These are phyloP conservation scores for Hydrozoanthus tunicans DNA, from an alignment of 64 coral and sea anemone species.

Conservation along the genomic window DNA sequence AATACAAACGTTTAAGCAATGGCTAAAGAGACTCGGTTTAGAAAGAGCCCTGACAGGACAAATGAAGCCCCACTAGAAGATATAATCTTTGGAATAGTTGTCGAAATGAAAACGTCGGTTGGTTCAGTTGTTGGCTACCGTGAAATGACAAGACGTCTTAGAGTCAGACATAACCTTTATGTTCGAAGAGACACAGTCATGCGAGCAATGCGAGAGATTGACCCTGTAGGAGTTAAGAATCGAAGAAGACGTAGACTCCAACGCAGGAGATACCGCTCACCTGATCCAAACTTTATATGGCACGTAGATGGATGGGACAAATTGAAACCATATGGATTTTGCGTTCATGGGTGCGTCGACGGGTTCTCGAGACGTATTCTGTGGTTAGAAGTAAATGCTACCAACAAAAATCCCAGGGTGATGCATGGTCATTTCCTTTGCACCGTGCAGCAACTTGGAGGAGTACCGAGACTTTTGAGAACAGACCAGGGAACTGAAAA, in stretches of 20 bases:
- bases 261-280: background rate
- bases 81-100: background rate
- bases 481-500: slow-evolving; percentile 1
- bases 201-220: background rate
- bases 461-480: background rate
- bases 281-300: too few species aligned
- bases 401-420: too few species aligned
- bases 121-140: background rate
- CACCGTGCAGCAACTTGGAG: background rate
- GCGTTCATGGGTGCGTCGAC: too few species aligned
- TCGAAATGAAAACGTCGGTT: background rate
- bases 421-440: background rate
- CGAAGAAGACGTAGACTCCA: background rate
- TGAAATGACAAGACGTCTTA: background rate
- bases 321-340: too few species aligned
- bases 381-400: too few species aligned
- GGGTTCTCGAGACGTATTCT: too few species aligned
- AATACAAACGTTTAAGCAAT: background rate
- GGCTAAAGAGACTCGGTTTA: background rate
- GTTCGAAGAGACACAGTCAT: background rate
- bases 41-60: background rate
- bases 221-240: background rate
- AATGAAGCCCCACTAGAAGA: background rate
- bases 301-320: too few species aligned
- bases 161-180: background rate